Percentiles rank a stretch among this genome's conserved stretches.
Evolutionary conservation across 2,888 invertebrate genomes (phyloP).

Genomic region (Sphaerophoria rueppellii): DNA sequence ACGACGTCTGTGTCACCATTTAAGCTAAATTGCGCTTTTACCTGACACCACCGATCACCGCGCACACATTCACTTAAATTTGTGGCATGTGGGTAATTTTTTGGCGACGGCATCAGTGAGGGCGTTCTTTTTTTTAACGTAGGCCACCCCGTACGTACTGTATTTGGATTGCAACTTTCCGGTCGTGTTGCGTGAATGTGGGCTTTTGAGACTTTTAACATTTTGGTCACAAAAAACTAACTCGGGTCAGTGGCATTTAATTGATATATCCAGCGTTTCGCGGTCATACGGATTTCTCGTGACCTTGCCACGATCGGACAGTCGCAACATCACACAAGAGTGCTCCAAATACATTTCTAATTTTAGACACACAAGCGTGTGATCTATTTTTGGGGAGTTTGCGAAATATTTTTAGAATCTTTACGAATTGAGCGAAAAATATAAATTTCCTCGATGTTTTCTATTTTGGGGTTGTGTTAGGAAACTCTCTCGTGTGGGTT

Average conservation of each 20-base stretch:
- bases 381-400: conserved; percentile 55
- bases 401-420: conserved; percentile 59
- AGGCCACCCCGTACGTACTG: conserved; percentile 46
- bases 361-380: conserved; percentile 19
- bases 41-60: conserved; percentile 46
- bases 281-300: conserved; percentile 34
- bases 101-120: conserved; percentile 70
- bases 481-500: neutral
- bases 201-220: conserved; percentile 37
- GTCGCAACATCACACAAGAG: neutral
- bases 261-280: conserved; percentile 11
- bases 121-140: conserved; percentile 64
- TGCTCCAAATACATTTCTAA: conserved; percentile 28
- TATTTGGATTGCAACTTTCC: conserved; percentile 70
- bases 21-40: conserved; percentile 71
- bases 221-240: neutral
- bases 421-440: conserved; percentile 19
- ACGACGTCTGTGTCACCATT: conserved; percentile 65
- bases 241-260: conserved; percentile 64
- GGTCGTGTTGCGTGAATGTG: conserved; percentile 63
- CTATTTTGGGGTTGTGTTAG: conserved; percentile 4
- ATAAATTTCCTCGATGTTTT: conserved; percentile 12
- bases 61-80: neutral
- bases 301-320: conserved; percentile 59
- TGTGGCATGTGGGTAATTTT: conserved; percentile 64